Evolutionary conservation across 2,888 invertebrate genomes (phyloP).

Genomic region (Sericinus montela): DNA sequence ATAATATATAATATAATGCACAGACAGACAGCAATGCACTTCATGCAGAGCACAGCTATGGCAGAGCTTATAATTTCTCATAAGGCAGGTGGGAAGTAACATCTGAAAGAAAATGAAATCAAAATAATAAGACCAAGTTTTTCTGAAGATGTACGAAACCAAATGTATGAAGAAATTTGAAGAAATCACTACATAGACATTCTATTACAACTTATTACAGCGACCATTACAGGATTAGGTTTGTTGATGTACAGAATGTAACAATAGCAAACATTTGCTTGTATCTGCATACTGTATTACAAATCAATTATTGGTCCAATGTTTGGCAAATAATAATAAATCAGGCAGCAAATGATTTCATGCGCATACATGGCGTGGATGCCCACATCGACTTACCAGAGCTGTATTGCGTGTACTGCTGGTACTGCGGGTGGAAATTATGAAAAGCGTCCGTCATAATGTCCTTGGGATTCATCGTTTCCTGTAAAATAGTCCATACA

Average conservation of each 20-base stretch:
- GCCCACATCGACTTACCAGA: conserved; percentile 99
- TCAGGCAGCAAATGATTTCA: conserved; percentile 41
- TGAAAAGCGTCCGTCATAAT: conserved; percentile 99
- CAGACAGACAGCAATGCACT: conserved; percentile 64
- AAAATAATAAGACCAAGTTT: conserved; percentile 37
- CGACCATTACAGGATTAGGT: no score
- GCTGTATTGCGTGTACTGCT: no score
- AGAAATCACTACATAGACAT: conserved; percentile 1
- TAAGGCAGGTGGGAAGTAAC: conserved; percentile 94
- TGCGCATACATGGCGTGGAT: conserved; percentile 18
- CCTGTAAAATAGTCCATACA: no score
- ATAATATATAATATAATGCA: conserved; percentile 45
- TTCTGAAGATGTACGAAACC: not conserved
- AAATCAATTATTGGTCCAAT: conserved; percentile 15
- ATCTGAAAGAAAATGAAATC: conserved; percentile 87
- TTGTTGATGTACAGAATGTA: not conserved
- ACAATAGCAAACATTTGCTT: not conserved
- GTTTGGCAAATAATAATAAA: conserved; percentile 47
- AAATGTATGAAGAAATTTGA: conserved; percentile 4
- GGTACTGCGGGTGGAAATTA: conserved; percentile 99
- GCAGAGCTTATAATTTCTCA: conserved; percentile 90
- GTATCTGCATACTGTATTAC: not conserved
- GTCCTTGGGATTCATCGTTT: conserved; percentile 99
- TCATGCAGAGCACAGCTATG: conserved; percentile 75
- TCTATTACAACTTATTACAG: not conserved